These are phyloP conservation scores for Antheraea yamamai DNA, from an alignment of 2,888 invertebrate genomes.

Conservation along the genomic window DNA sequence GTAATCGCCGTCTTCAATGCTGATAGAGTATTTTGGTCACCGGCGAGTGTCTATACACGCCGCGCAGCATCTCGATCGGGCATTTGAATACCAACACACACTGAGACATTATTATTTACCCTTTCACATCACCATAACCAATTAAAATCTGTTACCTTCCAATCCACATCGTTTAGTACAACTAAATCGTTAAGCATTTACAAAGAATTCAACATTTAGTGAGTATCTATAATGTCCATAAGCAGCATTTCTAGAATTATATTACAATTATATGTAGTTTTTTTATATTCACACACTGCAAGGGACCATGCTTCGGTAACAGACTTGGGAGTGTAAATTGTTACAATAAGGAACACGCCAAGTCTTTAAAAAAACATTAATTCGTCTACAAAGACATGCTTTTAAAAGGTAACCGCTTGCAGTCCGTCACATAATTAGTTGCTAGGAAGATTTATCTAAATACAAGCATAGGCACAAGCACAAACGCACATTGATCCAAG, in stretches of 20 bases:
- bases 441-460: slow-evolving; percentile 74
- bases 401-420: slow-evolving; percentile 68
- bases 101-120: slow-evolving; percentile 72
- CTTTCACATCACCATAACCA: slow-evolving; percentile 80
- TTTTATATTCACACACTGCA: slow-evolving; percentile 69
- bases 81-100: slow-evolving; percentile 90
- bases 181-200: slow-evolving; percentile 79
- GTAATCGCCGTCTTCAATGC: slow-evolving; percentile 72
- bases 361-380: slow-evolving; percentile 54
- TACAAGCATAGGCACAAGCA: slow-evolving; percentile 79
- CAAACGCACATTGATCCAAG: slow-evolving; percentile 78
- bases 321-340: slow-evolving; percentile 57
- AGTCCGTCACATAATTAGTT: slow-evolving; percentile 66
- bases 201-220: slow-evolving; percentile 79
- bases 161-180: slow-evolving; percentile 79
- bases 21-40: slow-evolving; percentile 77
- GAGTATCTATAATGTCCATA: slow-evolving; percentile 66
- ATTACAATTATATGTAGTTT: slow-evolving; percentile 31
- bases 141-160: slow-evolving; percentile 80
- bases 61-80: slow-evolving; percentile 81
- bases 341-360: slow-evolving; percentile 57
- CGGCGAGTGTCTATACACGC: slow-evolving; percentile 61
- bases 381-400: slow-evolving; percentile 63
- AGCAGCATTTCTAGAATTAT: slow-evolving; percentile 73
- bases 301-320: slow-evolving; percentile 71